Conservation (phyloP, 2,888 invertebrate genomes). For the Dioctria linearis region DNA sequence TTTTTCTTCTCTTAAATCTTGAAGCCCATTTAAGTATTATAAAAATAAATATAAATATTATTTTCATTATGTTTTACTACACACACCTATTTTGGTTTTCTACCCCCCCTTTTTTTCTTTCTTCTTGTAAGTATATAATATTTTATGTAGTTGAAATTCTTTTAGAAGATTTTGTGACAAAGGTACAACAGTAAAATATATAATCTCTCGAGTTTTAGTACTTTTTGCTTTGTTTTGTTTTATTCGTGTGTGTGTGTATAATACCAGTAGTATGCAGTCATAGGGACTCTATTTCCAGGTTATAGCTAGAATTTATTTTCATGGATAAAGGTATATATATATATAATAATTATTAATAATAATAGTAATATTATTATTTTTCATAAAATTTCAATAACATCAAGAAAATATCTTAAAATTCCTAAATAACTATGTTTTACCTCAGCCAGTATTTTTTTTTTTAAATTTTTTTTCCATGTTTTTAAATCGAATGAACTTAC, state of each 20-base stretch:
- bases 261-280: constrained; percentile 4
- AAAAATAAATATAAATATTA: constrained; percentile 34
- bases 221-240: constrained; percentile 4
- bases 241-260: not conserved
- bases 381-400: constrained; percentile 49
- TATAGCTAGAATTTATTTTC: constrained; percentile 21
- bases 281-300: constrained; percentile 35
- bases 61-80: constrained; percentile 13
- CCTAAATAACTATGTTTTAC: constrained; percentile 44
- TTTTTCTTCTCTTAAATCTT: not conserved
- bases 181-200: constrained; percentile 16
- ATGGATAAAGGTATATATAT: constrained; percentile 27
- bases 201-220: constrained; percentile 8
- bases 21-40: constrained; percentile 29
- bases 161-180: constrained; percentile 31
- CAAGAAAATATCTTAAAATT: constrained; percentile 48
- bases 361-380: no score
- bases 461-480: constrained; percentile 45
- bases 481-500: constrained; percentile 30
- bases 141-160: not conserved
- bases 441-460: constrained; percentile 59
- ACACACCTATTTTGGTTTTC: not conserved
- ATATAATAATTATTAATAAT: constrained; percentile 31
- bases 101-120: not conserved
- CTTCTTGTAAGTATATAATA: not conserved